A percentile compares a stretch with the other conserved stretches of the same genome.
phyloP scores from a whole-genome alignment of 2,797 vertebrate species.

The Premnoplex brunnescens region DNA sequence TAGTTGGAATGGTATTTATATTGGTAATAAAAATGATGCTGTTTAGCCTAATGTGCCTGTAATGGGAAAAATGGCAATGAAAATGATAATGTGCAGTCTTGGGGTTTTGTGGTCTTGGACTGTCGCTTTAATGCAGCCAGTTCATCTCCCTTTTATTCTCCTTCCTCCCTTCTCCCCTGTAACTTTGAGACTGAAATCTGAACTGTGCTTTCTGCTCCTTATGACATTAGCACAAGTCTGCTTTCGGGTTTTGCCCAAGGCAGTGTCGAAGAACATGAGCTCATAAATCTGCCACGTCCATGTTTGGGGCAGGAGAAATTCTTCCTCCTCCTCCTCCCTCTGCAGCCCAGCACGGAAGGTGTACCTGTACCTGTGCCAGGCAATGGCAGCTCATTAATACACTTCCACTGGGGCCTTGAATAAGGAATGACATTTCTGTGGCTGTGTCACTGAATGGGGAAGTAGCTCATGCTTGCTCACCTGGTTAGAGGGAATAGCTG shows the following conservation, averaged over 20 bases:
- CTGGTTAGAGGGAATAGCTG: neutral
- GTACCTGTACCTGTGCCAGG: neutral
- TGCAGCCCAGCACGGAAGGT: neutral
- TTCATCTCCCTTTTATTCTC: neutral
- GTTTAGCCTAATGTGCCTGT: neutral
- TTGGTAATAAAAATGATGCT: neutral
- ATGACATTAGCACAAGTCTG: rapidly evolving
- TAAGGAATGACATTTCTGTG: neutral
- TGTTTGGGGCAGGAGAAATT: neutral
- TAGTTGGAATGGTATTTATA: neutral
- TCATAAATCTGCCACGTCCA: rapidly evolving
- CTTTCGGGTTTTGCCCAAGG: neutral
- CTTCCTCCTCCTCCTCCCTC: neutral
- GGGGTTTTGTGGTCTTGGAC: neutral
- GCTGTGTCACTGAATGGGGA: neutral
- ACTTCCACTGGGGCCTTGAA: neutral
- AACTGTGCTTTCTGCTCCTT: neutral
- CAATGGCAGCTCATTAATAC: neutral
- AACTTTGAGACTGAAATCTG: neutral
- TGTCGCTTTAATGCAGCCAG: neutral
- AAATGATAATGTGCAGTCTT: neutral
- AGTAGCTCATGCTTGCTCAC: neutral
- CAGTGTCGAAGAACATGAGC: neutral
- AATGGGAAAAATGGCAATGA: neutral
- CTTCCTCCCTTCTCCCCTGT: rapidly evolving